phyloP scores from a whole-genome alignment of 64 coral and sea anemone species.

The Pachyseris speciosa region DNA sequence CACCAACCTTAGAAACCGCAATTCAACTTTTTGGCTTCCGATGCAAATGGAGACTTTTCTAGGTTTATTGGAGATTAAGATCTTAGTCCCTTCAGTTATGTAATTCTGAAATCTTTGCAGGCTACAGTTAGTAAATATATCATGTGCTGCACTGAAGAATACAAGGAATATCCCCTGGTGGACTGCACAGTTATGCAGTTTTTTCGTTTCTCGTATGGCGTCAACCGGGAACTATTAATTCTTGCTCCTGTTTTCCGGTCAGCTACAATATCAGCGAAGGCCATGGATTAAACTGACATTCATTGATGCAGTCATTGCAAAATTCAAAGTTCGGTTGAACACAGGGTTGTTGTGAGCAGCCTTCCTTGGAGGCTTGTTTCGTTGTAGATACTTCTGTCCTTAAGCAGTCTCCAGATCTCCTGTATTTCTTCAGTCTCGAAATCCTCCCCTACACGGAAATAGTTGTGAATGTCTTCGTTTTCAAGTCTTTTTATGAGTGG shows the following conservation, averaged over 20 bases:
- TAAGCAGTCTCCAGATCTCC: background rate
- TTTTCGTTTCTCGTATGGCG: too few relatives aligned
- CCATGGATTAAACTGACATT: too few relatives aligned
- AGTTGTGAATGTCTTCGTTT: background rate
- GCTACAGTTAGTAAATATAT: too few relatives aligned
- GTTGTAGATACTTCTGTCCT: background rate
- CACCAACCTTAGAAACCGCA: too few relatives aligned
- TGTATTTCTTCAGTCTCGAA: background rate
- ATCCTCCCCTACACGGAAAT: background rate
- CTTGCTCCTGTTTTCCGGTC: too few relatives aligned
- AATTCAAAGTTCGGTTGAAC: constrained; percentile 71
- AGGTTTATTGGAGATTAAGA: too few relatives aligned
- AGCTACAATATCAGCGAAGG: too few relatives aligned
- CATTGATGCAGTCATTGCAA: background rate
- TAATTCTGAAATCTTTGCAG: too few relatives aligned
- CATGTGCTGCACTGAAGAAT: background rate
- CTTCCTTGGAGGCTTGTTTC: constrained; percentile 55
- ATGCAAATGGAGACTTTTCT: too few relatives aligned
- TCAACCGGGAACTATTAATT: too few relatives aligned
- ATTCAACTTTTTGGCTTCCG: too few relatives aligned
- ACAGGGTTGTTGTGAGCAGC: constrained; percentile 59
- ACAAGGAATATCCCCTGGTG: background rate
- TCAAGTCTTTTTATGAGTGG: background rate
- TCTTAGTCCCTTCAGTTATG: too few relatives aligned
- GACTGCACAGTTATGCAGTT: background rate